These are phyloP conservation scores for Emydoidea blandingii DNA, from an alignment of 2,797 vertebrate species.

Conservation along the genomic window DNA sequence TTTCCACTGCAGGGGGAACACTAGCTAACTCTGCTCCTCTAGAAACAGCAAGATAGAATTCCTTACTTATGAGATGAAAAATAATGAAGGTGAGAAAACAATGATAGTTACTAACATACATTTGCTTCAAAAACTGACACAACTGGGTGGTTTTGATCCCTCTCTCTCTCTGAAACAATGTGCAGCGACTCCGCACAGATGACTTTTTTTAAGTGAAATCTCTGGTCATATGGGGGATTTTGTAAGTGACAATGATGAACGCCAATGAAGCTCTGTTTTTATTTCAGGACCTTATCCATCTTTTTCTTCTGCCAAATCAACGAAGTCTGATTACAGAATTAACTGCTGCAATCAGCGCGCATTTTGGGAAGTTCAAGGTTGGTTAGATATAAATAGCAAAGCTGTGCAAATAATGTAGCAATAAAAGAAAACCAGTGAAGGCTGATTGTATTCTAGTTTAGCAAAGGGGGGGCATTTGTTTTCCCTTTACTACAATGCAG, in stretches of 20 bases:
- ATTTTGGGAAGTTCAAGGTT: neutral
- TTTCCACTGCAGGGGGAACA: neutral
- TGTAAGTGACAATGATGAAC: neutral
- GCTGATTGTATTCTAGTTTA: neutral
- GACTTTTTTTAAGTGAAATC: neutral
- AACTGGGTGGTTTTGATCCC: neutral
- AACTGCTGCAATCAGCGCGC: neutral
- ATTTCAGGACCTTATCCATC: neutral
- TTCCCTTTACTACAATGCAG: neutral
- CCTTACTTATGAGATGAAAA: slow-evolving; percentile 16
- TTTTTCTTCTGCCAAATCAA: neutral
- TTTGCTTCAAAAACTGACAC: slow-evolving; percentile 41
- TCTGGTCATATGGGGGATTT: neutral
- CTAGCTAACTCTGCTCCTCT: neutral
- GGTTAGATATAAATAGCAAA: slow-evolving; percentile 1
- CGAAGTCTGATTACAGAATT: neutral
- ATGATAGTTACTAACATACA: slow-evolving; percentile 11
- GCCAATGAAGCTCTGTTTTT: neutral
- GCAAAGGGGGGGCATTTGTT: neutral
- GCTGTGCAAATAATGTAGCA: neutral
- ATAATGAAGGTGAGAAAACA: slow-evolving; percentile 42
- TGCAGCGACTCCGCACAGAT: neutral
- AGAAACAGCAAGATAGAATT: slow-evolving; percentile 39
- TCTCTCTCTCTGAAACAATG: neutral
- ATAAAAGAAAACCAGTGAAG: neutral